Conservation (phyloP, 2,797 vertebrate species). For the Rhabdomys pumilio region DNA sequence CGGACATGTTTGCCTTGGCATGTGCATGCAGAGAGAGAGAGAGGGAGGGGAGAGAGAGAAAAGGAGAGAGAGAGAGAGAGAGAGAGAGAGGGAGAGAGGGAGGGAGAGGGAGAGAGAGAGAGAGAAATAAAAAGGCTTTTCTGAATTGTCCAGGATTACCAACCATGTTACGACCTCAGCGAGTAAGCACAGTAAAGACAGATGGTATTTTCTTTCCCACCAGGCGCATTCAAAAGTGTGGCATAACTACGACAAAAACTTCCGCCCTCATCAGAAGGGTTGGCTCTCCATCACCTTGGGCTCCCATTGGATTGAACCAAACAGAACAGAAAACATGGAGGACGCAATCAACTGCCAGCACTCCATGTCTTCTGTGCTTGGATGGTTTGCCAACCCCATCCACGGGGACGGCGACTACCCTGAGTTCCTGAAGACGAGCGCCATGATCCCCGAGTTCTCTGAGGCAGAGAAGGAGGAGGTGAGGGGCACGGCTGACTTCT, state of each 20-base stretch:
- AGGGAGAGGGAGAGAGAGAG: too few species aligned
- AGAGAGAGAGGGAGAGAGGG: too few species aligned
- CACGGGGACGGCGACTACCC: constrained; percentile 96
- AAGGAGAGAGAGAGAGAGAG: too few species aligned
- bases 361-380: constrained; percentile 94
- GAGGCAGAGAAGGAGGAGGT: constrained; percentile 92
- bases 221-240: constrained; percentile 97
- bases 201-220: constrained; percentile 79
- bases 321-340: constrained; percentile 85
- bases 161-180: neutral
- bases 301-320: constrained; percentile 97
- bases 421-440: constrained; percentile 89
- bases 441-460: constrained; percentile 91
- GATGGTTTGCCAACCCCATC: constrained; percentile 97
- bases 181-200: neutral
- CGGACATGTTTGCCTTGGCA: neutral
- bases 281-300: constrained; percentile 95
- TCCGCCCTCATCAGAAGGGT: constrained; percentile 93
- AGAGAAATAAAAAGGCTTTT: too few species aligned
- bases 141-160: neutral
- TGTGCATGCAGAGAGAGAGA: too few species aligned
- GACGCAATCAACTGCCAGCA: constrained; percentile 93
- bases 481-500: constrained; percentile 96
- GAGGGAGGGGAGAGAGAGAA: too few species aligned
- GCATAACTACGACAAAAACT: constrained; percentile 94